Conservation (phyloP, 2,113 vertebrate species). For the Todiramphus saurophagus region DNA sequence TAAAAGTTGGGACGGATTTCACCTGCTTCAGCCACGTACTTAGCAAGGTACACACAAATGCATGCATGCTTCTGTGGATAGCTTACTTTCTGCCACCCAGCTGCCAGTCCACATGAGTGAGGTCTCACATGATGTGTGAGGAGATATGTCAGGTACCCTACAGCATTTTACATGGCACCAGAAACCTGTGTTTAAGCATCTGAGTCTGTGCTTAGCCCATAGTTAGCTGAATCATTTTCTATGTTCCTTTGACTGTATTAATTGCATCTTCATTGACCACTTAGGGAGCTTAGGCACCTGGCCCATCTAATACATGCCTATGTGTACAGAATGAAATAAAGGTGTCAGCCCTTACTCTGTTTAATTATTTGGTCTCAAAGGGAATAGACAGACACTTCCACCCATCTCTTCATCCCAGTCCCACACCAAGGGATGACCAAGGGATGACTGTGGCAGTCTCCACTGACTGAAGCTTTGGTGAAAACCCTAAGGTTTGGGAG, state of each 20-base stretch:
- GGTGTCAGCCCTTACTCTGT: neutral
- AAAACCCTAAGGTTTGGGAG: neutral
- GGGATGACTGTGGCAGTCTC: neutral
- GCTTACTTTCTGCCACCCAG: neutral
- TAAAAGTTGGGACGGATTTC: neutral
- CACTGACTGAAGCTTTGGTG: neutral
- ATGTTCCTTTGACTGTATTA: neutral
- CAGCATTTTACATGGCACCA: neutral
- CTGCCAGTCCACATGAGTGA: neutral
- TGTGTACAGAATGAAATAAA: neutral
- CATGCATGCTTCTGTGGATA: neutral
- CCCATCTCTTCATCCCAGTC: neutral
- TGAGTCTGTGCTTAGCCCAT: neutral
- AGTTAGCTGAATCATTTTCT: neutral
- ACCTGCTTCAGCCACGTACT: neutral
- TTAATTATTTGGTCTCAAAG: neutral
- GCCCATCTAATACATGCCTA: accelerated
- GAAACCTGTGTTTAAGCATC: neutral
- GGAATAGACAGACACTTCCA: neutral
- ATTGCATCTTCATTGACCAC: neutral
- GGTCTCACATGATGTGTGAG: neutral
- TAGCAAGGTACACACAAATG: neutral
- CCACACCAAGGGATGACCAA: neutral
- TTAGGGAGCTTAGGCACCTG: neutral
- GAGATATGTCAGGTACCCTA: neutral